These are phyloP conservation scores for Drosophila prosaltans DNA, from an alignment of 1,140 invertebrate species.

Conservation along the genomic window DNA sequence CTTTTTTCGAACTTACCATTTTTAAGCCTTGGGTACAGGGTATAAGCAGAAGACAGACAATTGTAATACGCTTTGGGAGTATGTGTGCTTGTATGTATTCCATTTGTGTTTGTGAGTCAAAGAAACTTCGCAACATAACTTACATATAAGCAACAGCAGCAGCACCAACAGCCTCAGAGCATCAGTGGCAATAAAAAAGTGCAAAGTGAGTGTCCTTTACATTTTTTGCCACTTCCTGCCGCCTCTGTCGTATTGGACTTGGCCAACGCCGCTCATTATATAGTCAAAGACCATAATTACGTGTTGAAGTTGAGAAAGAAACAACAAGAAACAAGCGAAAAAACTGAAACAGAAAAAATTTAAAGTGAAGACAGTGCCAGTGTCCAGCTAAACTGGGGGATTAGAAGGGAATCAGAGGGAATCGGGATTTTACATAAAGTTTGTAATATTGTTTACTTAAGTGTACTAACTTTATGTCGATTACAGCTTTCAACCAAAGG, in stretches of 20 bases:
- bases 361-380: not conserved
- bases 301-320: constrained; percentile 75
- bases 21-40: not conserved
- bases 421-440: not conserved
- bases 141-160: constrained; percentile 53
- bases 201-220: constrained; percentile 78
- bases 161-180: constrained; percentile 36
- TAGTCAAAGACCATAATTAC: constrained; percentile 82
- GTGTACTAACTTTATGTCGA: not conserved
- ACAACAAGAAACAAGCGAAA: constrained; percentile 36
- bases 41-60: constrained; percentile 31
- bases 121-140: constrained; percentile 69
- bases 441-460: constrained; percentile 29
- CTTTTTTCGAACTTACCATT: not conserved
- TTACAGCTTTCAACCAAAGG: constrained; percentile 69
- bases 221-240: constrained; percentile 67
- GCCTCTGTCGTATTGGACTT: constrained; percentile 46
- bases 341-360: constrained; percentile 21
- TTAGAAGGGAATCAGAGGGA: constrained; percentile 3
- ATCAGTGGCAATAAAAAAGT: constrained; percentile 69
- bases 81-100: constrained; percentile 32
- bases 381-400: not conserved
- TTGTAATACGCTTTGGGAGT: constrained; percentile 59
- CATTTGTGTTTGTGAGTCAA: constrained; percentile 52
- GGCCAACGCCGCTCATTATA: constrained; percentile 76